A percentile compares a stretch with the other conserved stretches of the same genome.
Evolutionary conservation across 1,140 invertebrate species (phyloP).

Genomic region (Andrena cerasifolii): DNA sequence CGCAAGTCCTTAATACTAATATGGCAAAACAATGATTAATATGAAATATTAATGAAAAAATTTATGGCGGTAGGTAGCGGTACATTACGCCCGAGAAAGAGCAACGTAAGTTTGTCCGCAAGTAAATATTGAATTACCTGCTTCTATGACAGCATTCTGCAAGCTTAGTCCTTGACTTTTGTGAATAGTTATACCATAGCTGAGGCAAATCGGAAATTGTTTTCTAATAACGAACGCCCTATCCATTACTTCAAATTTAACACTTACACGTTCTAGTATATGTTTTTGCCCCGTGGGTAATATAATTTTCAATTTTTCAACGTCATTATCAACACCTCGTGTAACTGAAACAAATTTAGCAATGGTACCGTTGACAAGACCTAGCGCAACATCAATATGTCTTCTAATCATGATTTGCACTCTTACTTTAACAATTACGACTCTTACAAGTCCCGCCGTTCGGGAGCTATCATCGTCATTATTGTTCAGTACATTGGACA

Average conservation of each 20-base stretch:
- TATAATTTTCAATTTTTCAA: constrained; percentile 37
- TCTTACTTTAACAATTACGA: constrained; percentile 67
- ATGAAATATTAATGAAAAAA: too few relatives aligned
- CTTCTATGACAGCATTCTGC: constrained; percentile 71
- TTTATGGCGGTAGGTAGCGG: too few relatives aligned
- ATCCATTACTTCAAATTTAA: constrained; percentile 73
- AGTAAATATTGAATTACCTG: constrained; percentile 69
- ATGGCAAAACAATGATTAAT: too few relatives aligned
- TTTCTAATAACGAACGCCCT: constrained; percentile 67
- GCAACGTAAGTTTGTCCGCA: constrained; percentile 76
- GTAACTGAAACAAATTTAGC: constrained; percentile 54
- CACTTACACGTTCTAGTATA: constrained; percentile 54
- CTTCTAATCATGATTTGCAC: constrained; percentile 69
- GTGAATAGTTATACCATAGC: constrained; percentile 72
- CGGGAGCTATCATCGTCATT: constrained; percentile 29
- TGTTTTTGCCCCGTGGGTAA: constrained; percentile 44
- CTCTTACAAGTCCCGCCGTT: constrained; percentile 9
- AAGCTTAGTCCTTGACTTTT: too few relatives aligned
- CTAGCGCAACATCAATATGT: constrained; percentile 72
- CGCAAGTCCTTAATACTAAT: too few relatives aligned
- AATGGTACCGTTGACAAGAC: constrained; percentile 69
- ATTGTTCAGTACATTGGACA: constrained; percentile 42
- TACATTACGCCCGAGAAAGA: constrained; percentile 73
- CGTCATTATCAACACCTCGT: constrained; percentile 20
- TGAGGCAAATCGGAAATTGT: constrained; percentile 72